Evolutionary conservation across 2,888 invertebrate genomes (phyloP).

Genomic region (Torymus aiolomorphi): DNA sequence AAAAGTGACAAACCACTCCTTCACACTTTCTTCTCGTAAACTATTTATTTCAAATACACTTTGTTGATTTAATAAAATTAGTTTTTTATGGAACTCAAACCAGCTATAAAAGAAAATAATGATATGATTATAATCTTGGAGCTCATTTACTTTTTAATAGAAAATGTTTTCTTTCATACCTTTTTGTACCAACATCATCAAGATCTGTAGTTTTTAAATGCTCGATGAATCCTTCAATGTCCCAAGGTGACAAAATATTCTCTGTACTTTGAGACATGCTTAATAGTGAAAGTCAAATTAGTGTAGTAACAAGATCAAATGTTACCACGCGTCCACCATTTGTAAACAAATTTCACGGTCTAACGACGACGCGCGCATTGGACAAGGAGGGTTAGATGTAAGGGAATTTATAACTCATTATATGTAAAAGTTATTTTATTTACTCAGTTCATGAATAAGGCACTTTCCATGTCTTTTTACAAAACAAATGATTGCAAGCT

Average conservation of each 20-base stretch:
- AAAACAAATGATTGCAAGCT: conserved; percentile 10
- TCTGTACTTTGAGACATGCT: conserved; percentile 52
- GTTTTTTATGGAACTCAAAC: conserved; percentile 88
- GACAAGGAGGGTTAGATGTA: background rate
- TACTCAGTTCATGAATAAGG: conserved; percentile 33
- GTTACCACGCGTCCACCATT: conserved; percentile 64
- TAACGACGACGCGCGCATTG: conserved; percentile 23
- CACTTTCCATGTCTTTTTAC: conserved; percentile 43
- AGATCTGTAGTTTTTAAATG: conserved; percentile 83
- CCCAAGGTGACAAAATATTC: conserved; percentile 81
- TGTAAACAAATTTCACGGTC: conserved; percentile 65
- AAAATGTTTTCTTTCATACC: conserved; percentile 69
- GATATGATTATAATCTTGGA: conserved; percentile 19
- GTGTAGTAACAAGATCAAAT: conserved; percentile 25
- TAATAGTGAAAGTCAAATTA: conserved; percentile 21
- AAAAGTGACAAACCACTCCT: conserved; percentile 86
- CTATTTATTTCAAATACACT: conserved; percentile 88
- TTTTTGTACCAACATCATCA: conserved; percentile 81
- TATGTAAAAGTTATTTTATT: conserved; percentile 28
- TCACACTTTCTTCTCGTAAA: conserved; percentile 88
- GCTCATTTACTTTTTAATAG: conserved; percentile 28
- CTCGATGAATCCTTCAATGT: conserved; percentile 86
- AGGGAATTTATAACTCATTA: background rate
- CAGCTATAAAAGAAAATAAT: conserved; percentile 78
- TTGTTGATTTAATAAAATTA: conserved; percentile 92